Evolutionary conservation across 2,888 invertebrate species (phyloP).

Genomic region (Rhamphomyia laevipes): DNA sequence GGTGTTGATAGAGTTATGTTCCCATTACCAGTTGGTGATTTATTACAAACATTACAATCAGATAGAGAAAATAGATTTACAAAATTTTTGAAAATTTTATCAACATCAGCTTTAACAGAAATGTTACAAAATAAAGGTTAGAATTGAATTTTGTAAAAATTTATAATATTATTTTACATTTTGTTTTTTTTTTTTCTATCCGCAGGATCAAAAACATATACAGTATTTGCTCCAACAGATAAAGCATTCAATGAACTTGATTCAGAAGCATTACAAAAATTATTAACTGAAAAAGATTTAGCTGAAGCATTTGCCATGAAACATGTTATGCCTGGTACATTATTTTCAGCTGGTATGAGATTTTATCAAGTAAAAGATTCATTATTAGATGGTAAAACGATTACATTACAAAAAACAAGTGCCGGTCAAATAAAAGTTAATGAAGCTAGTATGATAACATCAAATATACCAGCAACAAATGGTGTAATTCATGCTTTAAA

Average conservation of each 20-base stretch:
- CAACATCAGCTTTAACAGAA: slow-evolving; percentile 64
- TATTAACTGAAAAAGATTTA: slow-evolving; percentile 49
- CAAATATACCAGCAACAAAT: slow-evolving; percentile 79
- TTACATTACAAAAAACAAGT: slow-evolving; percentile 64
- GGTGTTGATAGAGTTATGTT: slow-evolving; percentile 80
- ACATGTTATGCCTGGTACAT: slow-evolving; percentile 64
- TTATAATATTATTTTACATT: neutral
- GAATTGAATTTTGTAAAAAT: neutral
- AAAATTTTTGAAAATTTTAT: slow-evolving; percentile 63
- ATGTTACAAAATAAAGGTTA: slow-evolving; percentile 41
- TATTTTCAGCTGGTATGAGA: slow-evolving; percentile 77
- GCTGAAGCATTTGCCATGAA: slow-evolving; percentile 64
- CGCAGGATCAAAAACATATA: slow-evolving; percentile 68
- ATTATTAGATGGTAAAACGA: slow-evolving; percentile 58
- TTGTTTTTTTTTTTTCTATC: neutral
- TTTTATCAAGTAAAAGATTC: slow-evolving; percentile 77
- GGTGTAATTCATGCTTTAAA: slow-evolving; percentile 80
- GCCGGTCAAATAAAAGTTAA: slow-evolving; percentile 73
- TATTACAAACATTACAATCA: slow-evolving; percentile 72
- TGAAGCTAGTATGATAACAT: slow-evolving; percentile 67
- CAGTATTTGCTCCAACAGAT: slow-evolving; percentile 76
- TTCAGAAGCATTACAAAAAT: slow-evolving; percentile 47
- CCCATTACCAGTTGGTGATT: slow-evolving; percentile 76
- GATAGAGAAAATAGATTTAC: slow-evolving; percentile 72
- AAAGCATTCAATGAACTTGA: slow-evolving; percentile 60